Percentiles rank a stretch among this genome's conserved stretches.
Evolutionary conservation across 1,140 invertebrate genomes (phyloP).

Genomic region (Agrilus planipennis): DNA sequence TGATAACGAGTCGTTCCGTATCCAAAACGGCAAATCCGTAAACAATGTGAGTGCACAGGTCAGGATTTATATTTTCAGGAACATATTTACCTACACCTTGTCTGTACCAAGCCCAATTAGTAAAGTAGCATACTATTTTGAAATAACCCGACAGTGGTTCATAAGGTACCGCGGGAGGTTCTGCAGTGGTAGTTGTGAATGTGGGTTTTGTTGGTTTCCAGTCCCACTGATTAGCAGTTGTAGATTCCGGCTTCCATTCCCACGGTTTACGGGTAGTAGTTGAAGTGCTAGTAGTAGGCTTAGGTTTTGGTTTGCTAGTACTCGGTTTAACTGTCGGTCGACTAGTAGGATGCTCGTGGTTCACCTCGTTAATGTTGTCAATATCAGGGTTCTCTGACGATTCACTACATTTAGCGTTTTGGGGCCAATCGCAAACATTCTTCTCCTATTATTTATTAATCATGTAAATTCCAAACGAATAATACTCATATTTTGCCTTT

Average conservation of each 20-base stretch:
- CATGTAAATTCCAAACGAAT: constrained; percentile 7
- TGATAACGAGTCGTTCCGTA: constrained; percentile 61
- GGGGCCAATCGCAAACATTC: constrained; percentile 69
- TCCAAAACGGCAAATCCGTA: constrained; percentile 86
- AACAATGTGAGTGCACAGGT: constrained; percentile 81
- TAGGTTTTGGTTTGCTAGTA: neutral
- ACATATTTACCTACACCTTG: constrained; percentile 66
- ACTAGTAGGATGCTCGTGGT: neutral
- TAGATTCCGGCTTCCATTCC: neutral
- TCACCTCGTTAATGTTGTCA: constrained; percentile 20
- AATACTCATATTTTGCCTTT: neutral
- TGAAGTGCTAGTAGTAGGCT: constrained; percentile 7
- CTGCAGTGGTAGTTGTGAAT: constrained; percentile 19
- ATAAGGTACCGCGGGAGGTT: constrained; percentile 14
- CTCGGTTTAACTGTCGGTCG: too few species aligned
- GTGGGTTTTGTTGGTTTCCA: constrained; percentile 21
- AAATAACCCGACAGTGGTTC: constrained; percentile 36
- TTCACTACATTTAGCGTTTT: constrained; percentile 49
- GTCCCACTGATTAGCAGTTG: constrained; percentile 2
- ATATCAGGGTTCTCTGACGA: constrained; percentile 13
- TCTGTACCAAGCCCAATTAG: constrained; percentile 91
- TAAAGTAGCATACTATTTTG: constrained; percentile 84
- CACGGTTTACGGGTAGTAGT: constrained; percentile 1
- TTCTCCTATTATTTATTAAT: constrained; percentile 28
- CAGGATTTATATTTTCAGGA: constrained; percentile 74